phyloP scores from a whole-genome alignment of 2,113 vertebrate species.

The Prunella himalayana region DNA sequence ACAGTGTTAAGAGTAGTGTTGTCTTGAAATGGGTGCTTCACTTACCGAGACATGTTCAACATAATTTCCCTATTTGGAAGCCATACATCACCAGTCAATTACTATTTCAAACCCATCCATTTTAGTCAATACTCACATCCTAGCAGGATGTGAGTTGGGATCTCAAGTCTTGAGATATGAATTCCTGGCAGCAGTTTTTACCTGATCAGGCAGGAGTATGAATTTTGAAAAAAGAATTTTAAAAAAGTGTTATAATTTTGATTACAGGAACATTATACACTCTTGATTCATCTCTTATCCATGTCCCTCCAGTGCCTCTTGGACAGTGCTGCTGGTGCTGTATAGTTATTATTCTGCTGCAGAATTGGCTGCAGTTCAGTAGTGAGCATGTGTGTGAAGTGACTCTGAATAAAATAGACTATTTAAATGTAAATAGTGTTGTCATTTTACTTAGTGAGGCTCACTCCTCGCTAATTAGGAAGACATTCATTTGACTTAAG shows the following conservation, averaged over 20 bases:
- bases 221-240: not conserved
- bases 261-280: not conserved
- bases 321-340: not conserved
- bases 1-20: not conserved
- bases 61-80: not conserved
- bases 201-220: not conserved
- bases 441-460: not conserved
- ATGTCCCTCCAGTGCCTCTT: not conserved
- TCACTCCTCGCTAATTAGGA: not conserved
- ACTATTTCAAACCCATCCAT: not conserved
- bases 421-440: conserved; percentile 31
- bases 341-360: not conserved
- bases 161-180: not conserved
- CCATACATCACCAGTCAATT: not conserved
- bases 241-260: not conserved
- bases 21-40: not conserved
- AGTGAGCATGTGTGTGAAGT: not conserved
- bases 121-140: not conserved
- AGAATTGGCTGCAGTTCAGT: not conserved
- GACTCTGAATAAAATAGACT: not conserved
- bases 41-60: not conserved
- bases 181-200: not conserved
- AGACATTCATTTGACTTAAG: not conserved
- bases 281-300: not conserved
- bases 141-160: not conserved